A percentile compares a stretch with the other conserved stretches of the same genome.
Evolutionary conservation across 2,797 vertebrate species (phyloP).

Genomic region (Crenichthys baileyi): DNA sequence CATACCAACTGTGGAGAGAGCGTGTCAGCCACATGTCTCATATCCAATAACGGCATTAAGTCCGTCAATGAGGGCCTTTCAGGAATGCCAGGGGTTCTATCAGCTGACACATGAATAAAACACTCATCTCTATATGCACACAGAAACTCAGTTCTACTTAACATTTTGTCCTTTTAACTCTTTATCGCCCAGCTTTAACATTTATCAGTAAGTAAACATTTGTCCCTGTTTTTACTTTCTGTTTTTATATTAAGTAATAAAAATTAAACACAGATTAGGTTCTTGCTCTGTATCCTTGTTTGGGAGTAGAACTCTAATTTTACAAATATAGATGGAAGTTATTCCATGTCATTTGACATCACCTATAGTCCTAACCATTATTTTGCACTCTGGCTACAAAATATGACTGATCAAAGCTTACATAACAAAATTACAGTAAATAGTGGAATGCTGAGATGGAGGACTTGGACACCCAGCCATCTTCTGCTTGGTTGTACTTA

Average conservation of each 20-base stretch:
- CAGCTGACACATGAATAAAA: constrained; percentile 54
- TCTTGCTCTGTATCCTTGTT: neutral
- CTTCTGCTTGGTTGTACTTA: neutral
- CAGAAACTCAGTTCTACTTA: constrained; percentile 18
- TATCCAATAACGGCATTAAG: constrained; percentile 74
- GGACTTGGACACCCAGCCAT: neutral
- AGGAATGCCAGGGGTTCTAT: constrained; percentile 75
- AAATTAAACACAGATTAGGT: neutral
- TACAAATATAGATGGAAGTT: neutral
- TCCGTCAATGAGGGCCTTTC: constrained; percentile 79
- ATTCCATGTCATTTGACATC: neutral
- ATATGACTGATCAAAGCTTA: neutral
- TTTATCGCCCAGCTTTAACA: neutral
- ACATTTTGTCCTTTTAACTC: constrained; percentile 55
- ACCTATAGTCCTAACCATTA: neutral
- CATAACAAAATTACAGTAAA: neutral
- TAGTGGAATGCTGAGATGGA: neutral
- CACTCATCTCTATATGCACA: constrained; percentile 24
- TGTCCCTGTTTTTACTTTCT: neutral
- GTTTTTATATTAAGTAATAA: neutral
- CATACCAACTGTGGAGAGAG: constrained; percentile 42
- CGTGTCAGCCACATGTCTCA: constrained; percentile 67
- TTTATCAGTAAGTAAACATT: neutral
- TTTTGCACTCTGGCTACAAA: neutral
- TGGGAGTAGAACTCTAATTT: neutral